Evolutionary conservation across 2,888 invertebrate genomes (phyloP), one percentile per base, ranked within the genome.

Genomic region (Cryptocephalus primarius): DNA sequence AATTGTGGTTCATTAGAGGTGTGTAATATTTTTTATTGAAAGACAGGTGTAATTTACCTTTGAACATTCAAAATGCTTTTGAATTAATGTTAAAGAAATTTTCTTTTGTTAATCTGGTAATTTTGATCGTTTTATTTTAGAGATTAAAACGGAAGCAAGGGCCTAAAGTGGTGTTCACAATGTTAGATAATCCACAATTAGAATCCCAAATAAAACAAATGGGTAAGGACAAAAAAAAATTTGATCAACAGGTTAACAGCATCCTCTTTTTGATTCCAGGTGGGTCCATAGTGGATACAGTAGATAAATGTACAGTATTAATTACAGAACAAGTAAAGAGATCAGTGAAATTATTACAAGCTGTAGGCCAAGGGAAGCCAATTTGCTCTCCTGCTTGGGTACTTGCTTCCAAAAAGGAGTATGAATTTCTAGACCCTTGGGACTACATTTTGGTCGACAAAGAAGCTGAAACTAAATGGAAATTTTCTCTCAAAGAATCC

Each of bases 331-430:
- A 70, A 40, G 69, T 79, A 8, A 75, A 72, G 61, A 69, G 81
- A 3, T 78, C 81, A 0, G 75, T 74, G 57, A 82, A 82, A 64
- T 60, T 80, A 53, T 63, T 82, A 12, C 72, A 76, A 31, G 79
- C 79, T 0, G 69, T 81, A 42, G 79, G 78, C 1, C 71, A 75
- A 39, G 78, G 77, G 40, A 72, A 73, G 60, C 80, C 81, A 1
- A 76, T 82, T 34, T 80, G 81, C 52, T 61, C 65, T 0, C 61
- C 65, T 32, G 47, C 56, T 12, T 71, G 70, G 70, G 52, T 71
- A 9, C 45, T 54, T 4, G 63, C 60, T 22, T 65, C 64, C 12
- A 65, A 64, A 46, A 62, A 64, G 47, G 55, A 58, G 8, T 58
- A 59, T 13, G 50, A 54, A 43, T 69, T 69, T 56, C n/a, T 60